Percentiles rank a stretch among this genome's conserved stretches.
Evolutionary conservation across 2,113 vertebrate species (phyloP).

Genomic region (Alethe castanea): DNA sequence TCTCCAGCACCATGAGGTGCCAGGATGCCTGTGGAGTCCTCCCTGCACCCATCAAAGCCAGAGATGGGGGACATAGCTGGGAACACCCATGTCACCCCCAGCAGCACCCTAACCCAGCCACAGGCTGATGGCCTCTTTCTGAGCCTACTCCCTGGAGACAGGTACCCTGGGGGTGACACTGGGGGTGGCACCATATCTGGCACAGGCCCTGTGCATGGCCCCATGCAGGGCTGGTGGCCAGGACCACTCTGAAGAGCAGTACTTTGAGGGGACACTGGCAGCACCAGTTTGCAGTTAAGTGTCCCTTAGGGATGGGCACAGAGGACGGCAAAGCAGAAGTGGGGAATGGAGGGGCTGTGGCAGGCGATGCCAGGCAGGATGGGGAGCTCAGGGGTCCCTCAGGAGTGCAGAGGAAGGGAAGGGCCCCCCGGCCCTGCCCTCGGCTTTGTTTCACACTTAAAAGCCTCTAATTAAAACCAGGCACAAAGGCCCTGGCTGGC

Average conservation of each 20-base stretch:
- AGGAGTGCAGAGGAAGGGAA: background rate
- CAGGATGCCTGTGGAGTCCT: background rate
- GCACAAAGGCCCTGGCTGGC: slow-evolving; percentile 25
- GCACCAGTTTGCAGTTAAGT: background rate
- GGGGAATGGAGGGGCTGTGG: rapidly evolving
- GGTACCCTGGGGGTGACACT: background rate
- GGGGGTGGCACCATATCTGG: background rate
- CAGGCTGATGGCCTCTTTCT: background rate
- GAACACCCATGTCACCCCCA: background rate
- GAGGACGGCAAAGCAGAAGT: background rate
- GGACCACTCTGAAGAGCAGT: background rate
- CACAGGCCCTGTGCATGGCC: rapidly evolving
- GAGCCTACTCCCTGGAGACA: background rate
- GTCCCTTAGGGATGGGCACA: background rate
- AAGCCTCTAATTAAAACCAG: slow-evolving; percentile 67
- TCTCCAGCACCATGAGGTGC: rapidly evolving
- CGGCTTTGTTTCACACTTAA: slow-evolving; percentile 57
- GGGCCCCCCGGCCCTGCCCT: background rate
- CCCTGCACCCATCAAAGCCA: background rate
- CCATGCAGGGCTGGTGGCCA: background rate
- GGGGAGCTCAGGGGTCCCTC: background rate
- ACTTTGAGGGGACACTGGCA: background rate
- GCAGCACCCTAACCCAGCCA: background rate
- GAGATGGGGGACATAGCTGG: background rate
- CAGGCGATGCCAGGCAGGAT: rapidly evolving